phyloP scores from a whole-genome alignment of 2,113 vertebrate species.

The Orthonyx spaldingii region DNA sequence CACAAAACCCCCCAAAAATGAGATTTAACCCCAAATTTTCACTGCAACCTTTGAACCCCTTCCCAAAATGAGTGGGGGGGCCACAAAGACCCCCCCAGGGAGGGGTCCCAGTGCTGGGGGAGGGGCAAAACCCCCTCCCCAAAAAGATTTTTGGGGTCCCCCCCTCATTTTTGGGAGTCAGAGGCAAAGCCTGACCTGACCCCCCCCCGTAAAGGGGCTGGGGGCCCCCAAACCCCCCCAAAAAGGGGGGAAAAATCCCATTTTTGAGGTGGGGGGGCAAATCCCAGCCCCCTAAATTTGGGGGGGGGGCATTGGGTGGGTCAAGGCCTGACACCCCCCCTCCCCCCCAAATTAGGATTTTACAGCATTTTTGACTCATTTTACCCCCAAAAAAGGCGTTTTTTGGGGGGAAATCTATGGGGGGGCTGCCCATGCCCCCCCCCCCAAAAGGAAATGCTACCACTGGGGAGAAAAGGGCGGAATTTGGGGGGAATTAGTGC shows the following conservation, averaged over 20 bases:
- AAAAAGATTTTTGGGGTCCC: background rate
- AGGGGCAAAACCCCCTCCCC: background rate
- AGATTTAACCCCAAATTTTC: background rate
- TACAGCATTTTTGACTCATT: background rate
- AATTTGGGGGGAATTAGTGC: background rate
- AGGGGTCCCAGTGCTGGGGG: background rate
- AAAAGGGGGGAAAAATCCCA: background rate
- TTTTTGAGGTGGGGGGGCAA: background rate
- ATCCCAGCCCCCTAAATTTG: background rate
- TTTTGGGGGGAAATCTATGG: background rate
- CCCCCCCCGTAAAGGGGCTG: too few species aligned
- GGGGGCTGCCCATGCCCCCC: too few species aligned
- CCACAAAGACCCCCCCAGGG: background rate
- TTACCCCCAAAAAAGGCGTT: rapidly evolving
- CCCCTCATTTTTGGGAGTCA: background rate
- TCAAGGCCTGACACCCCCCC: background rate
- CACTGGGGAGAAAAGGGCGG: background rate
- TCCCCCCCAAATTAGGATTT: background rate
- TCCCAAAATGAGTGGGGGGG: background rate
- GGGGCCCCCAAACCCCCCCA: background rate
- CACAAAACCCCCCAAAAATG: background rate
- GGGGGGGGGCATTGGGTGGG: too few species aligned
- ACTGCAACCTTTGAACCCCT: background rate
- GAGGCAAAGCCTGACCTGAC: rapidly evolving
- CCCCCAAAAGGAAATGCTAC: background rate